These are phyloP conservation scores for Chromis chromis DNA, from an alignment of 2,797 vertebrate genomes.

Conservation along the genomic window DNA sequence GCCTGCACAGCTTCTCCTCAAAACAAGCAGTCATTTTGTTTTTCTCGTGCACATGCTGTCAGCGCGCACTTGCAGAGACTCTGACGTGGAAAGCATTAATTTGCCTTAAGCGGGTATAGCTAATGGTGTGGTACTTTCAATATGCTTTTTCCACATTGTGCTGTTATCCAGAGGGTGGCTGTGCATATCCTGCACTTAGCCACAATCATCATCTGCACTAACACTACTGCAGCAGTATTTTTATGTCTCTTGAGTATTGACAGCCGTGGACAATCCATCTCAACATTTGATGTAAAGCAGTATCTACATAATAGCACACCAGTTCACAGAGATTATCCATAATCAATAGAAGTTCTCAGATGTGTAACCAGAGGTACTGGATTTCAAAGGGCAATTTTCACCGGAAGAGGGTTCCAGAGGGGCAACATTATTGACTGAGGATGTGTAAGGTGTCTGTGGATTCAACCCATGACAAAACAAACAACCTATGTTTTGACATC, in stretches of 20 bases:
- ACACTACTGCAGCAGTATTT: constrained; percentile 6
- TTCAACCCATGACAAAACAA: constrained; percentile 17
- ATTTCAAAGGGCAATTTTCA: constrained; percentile 67
- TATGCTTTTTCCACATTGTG: neutral
- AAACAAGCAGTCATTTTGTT: no score
- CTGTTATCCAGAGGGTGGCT: neutral
- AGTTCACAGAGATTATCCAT: constrained; percentile 68
- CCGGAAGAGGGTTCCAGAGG: constrained; percentile 38
- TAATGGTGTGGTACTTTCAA: constrained; percentile 15
- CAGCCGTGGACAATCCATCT: constrained; percentile 25
- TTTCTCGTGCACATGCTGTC: no score
- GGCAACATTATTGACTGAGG: constrained; percentile 44
- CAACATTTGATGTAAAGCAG: constrained; percentile 38
- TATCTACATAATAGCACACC: constrained; percentile 47
- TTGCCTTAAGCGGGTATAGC: neutral
- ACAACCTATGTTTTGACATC: constrained; percentile 9
- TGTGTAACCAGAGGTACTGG: constrained; percentile 62
- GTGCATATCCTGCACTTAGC: constrained; percentile 12
- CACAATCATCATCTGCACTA: neutral
- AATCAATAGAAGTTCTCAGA: constrained; percentile 80
- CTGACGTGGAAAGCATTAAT: no score
- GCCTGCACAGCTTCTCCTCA: no score
- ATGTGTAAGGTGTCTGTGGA: constrained; percentile 14
- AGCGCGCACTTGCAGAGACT: no score
- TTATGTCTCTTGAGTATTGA: constrained; percentile 20